These are phyloP conservation scores for Enoplosus armatus DNA, from an alignment of 2,797 vertebrate genomes.

Conservation along the genomic window DNA sequence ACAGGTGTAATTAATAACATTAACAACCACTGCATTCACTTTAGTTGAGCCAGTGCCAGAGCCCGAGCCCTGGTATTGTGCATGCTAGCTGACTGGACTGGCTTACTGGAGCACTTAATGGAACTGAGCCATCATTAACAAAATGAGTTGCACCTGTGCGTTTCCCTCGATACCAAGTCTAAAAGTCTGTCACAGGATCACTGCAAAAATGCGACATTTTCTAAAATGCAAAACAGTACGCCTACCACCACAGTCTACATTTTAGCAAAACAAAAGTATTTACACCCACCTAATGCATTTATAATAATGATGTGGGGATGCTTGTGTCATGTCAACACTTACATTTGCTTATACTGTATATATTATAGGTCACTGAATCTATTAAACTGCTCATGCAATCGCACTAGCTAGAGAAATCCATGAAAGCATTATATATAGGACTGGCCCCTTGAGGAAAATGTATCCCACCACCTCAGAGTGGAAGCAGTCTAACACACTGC, in stretches of 20 bases:
- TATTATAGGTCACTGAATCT: conserved; percentile 11
- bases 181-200: conserved; percentile 22
- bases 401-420: conserved; percentile 22
- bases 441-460: conserved; percentile 8
- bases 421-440: conserved; percentile 15
- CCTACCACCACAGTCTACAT: neutral
- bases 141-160: conserved; percentile 25
- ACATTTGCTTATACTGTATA: conserved; percentile 11
- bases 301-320: conserved; percentile 6
- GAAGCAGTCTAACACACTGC: conserved; percentile 17
- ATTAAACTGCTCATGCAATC: conserved; percentile 16
- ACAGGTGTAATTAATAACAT: conserved; percentile 35
- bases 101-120: conserved; percentile 33
- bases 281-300: conserved; percentile 2
- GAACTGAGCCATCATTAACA: conserved; percentile 12
- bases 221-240: neutral
- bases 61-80: neutral
- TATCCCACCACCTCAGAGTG: conserved; percentile 3
- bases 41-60: conserved; percentile 18
- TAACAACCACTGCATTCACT: conserved; percentile 24
- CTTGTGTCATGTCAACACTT: conserved; percentile 12
- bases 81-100: conserved; percentile 7
- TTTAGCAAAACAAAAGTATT: neutral
- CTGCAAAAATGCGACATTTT: neutral
- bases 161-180: neutral